A percentile compares a stretch with the other conserved stretches of the same genome.
Conservation (phyloP, 2,888 invertebrate genomes). For the Carabus problematicus region DNA sequence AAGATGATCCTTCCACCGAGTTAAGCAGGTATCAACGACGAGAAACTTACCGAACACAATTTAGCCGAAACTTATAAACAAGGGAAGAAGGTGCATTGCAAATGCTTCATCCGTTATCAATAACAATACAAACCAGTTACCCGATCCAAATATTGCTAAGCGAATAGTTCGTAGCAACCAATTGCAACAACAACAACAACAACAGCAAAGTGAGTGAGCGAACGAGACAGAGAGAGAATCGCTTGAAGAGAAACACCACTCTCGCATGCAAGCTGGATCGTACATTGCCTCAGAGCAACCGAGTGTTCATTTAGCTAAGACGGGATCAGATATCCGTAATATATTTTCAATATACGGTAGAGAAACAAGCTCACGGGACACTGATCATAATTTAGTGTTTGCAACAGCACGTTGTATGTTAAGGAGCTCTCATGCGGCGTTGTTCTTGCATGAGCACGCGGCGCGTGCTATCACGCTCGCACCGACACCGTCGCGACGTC, state of each 20-base stretch:
- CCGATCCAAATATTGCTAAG: neutral
- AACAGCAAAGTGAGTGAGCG: too few relatives aligned
- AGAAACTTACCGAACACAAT: too few relatives aligned
- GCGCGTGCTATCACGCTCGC: neutral
- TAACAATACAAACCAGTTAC: slow-evolving; percentile 11
- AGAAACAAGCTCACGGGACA: slow-evolving; percentile 2
- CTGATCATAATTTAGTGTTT: slow-evolving; percentile 16
- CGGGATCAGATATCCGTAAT: slow-evolving; percentile 16
- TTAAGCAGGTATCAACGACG: too few relatives aligned
- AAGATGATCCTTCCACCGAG: too few relatives aligned
- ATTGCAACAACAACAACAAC: too few relatives aligned
- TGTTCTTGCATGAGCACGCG: slow-evolving; percentile 1
- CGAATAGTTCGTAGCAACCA: too few relatives aligned
- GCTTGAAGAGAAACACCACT: neutral
- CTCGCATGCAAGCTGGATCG: neutral
- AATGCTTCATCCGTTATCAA: slow-evolving; percentile 10
- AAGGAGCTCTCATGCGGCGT: neutral
- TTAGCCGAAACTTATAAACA: too few relatives aligned
- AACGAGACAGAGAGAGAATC: too few relatives aligned
- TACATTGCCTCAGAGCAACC: slow-evolving; percentile 11
- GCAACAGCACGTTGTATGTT: neutral
- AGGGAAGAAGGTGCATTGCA: neutral
- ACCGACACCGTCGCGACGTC: slow-evolving; percentile 12
- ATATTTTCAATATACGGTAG: slow-evolving; percentile 13
- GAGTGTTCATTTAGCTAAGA: slow-evolving; percentile 9